Evolutionary conservation across 2,888 invertebrate species (phyloP).

Genomic region (Acanthosepion lycidas): DNA sequence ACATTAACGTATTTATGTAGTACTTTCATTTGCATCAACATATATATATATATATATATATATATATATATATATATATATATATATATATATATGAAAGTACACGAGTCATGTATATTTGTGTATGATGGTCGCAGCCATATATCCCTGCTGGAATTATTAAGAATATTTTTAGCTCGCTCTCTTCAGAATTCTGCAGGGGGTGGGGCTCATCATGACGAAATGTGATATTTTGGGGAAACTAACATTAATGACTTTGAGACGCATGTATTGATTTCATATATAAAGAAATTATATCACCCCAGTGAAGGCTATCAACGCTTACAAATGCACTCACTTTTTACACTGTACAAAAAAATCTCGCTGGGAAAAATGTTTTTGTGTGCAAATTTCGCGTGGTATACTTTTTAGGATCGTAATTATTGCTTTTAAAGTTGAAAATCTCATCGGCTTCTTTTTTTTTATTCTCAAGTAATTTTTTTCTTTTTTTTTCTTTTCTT

Average conservation of each 20-base stretch:
- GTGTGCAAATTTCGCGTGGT: neutral
- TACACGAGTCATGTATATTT: neutral
- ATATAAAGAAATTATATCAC: neutral
- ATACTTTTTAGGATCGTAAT: too few species aligned
- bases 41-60: constrained; percentile 41
- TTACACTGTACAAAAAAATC: neutral
- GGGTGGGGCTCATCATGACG: constrained; percentile 6
- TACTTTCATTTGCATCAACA: neutral
- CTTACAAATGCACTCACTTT: neutral
- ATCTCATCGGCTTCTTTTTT: too few species aligned
- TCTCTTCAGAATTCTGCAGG: neutral
- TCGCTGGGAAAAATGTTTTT: neutral
- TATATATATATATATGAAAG: constrained; percentile 4
- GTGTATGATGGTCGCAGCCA: neutral
- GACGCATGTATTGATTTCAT: too few species aligned
- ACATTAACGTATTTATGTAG: neutral
- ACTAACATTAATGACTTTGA: neutral
- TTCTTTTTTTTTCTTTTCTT: too few species aligned
- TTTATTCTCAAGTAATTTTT: too few species aligned
- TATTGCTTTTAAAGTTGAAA: too few species aligned
- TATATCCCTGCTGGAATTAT: neutral
- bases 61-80: constrained; percentile 42
- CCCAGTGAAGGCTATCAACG: neutral
- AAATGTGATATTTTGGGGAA: neutral
- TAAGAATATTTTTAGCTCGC: constrained; percentile 2